Conservation (phyloP, 2,797 vertebrate genomes). For the Chiloscyllium punctatum region DNA sequence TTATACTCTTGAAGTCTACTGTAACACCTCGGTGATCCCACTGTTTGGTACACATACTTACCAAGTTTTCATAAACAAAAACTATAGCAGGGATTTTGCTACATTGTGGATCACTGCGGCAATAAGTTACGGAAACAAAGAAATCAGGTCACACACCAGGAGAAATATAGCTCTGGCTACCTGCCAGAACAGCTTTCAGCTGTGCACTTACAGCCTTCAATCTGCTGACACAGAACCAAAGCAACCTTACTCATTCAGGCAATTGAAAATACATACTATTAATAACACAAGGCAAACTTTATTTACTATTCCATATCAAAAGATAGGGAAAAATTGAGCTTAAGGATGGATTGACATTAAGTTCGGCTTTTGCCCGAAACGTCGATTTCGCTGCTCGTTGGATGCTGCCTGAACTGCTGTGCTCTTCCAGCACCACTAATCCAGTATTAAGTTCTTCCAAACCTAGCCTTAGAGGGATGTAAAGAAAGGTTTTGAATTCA, state of each 20-base stretch:
- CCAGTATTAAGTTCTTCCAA: neutral
- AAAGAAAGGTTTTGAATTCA: no score
- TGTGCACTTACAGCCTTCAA: constrained; percentile 4
- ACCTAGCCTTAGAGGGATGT: neutral
- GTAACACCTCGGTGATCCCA: neutral
- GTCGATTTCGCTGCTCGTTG: no score
- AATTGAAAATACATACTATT: constrained; percentile 22
- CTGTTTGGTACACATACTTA: neutral
- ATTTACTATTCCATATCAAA: constrained; percentile 28
- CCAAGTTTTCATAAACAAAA: constrained; percentile 28
- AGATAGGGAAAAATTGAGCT: neutral
- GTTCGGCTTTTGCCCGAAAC: no score
- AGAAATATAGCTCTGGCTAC: constrained; percentile 23
- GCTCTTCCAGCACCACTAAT: no score
- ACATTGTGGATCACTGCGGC: constrained; percentile 27
- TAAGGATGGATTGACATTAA: neutral
- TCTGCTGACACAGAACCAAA: constrained; percentile 29
- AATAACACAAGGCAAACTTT: constrained; percentile 28
- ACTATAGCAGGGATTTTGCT: constrained; percentile 8
- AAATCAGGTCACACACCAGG: constrained; percentile 23
- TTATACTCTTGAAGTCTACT: neutral
- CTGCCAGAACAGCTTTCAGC: constrained; percentile 30
- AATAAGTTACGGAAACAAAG: constrained; percentile 25
- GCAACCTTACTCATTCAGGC: constrained; percentile 29
- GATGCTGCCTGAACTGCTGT: no score